Base-by-base conservation (phyloP, 30 jellyfish, hydroid and myxozoan species). In the Morbakka virulenta region DNA sequence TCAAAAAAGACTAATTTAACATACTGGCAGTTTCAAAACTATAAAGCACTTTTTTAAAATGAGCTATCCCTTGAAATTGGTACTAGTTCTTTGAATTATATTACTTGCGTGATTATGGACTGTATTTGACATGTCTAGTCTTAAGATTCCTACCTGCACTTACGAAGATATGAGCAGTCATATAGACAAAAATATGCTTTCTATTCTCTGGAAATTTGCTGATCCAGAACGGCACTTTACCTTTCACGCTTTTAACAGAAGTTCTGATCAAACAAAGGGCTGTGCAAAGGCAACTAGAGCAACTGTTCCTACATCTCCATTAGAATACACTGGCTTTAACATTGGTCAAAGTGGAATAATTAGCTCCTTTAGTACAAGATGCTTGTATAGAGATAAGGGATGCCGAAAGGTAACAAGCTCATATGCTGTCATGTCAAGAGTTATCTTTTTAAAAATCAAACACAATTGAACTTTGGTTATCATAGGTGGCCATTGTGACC, bases 81-180 rank as follows among this genome's bases (percentile, higher is more conserved):
- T 12, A 41, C 88, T 13, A 62, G 29, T 2, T 36, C 81, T 14
- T 32, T 63, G 27, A 49, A 49, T 28, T 29, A 50, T 50, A 57
- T 77, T 61, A 62, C 88, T 36, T 77, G 88, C 73, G 50, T 77
- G 88, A 77, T 77, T 74, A 62, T 72, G 61, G 88, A 77, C 32
- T 77, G 88, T 64, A 77, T 77, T 80, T 77, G 41, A 26, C 74
- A 62, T 28, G 64, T 77, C 73, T 57, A 65, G 2, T 28, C 52
- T 78, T 4, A 64, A 78, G n/a, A 77, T 62, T 4, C 88, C 88
- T 35, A 77, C 78, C 31, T 77, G 79, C 29, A 62, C 72, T 35
- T 77, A 77, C 51, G 50, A 77, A 48, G 79, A 62, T 41, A 77
- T 62, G 71, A 29, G 71, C 69, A 62, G 72, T 33, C 41, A n/a